Conservation (phyloP, 2,888 invertebrate species). For the Spatulosminthurus flaviceps region DNA sequence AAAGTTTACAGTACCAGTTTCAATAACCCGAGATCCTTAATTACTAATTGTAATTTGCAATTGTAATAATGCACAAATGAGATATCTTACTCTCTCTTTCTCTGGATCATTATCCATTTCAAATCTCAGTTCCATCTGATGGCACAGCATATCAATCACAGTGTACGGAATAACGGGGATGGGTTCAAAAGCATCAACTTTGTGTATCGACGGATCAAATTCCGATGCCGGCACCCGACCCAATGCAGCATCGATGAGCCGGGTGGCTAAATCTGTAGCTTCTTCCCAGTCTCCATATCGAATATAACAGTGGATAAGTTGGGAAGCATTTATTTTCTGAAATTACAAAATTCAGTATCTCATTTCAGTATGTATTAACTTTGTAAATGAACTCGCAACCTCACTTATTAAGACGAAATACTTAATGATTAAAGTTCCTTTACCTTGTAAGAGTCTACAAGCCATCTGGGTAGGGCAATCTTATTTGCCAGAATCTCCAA, state of each 20-base stretch:
- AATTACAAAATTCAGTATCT: not conserved
- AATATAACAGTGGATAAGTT: slow-evolving; percentile 59
- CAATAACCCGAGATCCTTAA: not conserved
- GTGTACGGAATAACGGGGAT: slow-evolving; percentile 57
- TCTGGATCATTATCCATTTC: slow-evolving; percentile 45
- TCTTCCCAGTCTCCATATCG: slow-evolving; percentile 60
- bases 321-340: slow-evolving; percentile 55
- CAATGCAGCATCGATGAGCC: slow-evolving; percentile 59
- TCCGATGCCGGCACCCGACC: slow-evolving; percentile 55
- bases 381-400: too few relatives aligned
- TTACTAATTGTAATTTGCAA: not conserved
- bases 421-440: too few relatives aligned
- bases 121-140: slow-evolving; percentile 52
- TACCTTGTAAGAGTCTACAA: slow-evolving; percentile 61
- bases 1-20: not conserved
- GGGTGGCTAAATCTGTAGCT: slow-evolving; percentile 53
- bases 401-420: too few relatives aligned
- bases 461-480: slow-evolving; percentile 59
- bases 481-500: slow-evolving; percentile 53
- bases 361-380: too few relatives aligned
- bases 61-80: not conserved
- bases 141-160: slow-evolving; percentile 56
- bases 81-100: slow-evolving; percentile 30
- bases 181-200: slow-evolving; percentile 56
- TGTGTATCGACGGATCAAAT: slow-evolving; percentile 58